Evolutionary conservation across 2,888 invertebrate genomes (phyloP).

Genomic region (Mayetiola destructor): DNA sequence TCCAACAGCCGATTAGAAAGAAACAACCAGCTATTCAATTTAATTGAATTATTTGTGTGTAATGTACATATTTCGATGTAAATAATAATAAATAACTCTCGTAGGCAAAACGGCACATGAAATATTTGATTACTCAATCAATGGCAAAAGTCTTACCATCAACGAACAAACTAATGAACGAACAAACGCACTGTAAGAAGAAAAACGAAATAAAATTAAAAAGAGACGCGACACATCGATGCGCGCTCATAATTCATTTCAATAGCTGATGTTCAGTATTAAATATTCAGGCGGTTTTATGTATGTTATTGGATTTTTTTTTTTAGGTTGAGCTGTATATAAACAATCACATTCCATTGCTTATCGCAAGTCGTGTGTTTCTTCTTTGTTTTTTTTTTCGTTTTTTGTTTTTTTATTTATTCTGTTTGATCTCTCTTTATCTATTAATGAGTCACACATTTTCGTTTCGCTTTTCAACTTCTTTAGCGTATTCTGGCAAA

Average conservation of each 20-base stretch:
- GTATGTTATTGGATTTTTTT: not conserved
- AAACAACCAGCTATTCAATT: too few species aligned
- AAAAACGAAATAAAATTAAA: not conserved
- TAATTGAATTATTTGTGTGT: not conserved
- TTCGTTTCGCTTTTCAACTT: not conserved
- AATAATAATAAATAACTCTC: not conserved
- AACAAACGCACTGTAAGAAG: not conserved
- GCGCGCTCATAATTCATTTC: not conserved
- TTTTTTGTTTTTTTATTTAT: too few species aligned
- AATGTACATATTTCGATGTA: not conserved
- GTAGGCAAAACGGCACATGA: not conserved
- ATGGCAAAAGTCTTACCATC: not conserved
- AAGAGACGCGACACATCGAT: not conserved
- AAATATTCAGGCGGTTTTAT: not conserved
- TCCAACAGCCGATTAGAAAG: too few species aligned
- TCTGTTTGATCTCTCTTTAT: too few species aligned
- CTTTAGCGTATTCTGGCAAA: not conserved
- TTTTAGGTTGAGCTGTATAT: conserved; percentile 3
- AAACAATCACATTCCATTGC: conserved; percentile 11
- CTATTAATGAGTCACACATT: not conserved
- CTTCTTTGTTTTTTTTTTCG: not conserved
- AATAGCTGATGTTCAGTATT: not conserved
- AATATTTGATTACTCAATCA: conserved; percentile 5
- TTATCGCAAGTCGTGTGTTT: not conserved
- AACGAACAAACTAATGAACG: too few species aligned